Base-by-base conservation (phyloP, 2,888 invertebrate species). In the Cerastoderma edule region DNA sequence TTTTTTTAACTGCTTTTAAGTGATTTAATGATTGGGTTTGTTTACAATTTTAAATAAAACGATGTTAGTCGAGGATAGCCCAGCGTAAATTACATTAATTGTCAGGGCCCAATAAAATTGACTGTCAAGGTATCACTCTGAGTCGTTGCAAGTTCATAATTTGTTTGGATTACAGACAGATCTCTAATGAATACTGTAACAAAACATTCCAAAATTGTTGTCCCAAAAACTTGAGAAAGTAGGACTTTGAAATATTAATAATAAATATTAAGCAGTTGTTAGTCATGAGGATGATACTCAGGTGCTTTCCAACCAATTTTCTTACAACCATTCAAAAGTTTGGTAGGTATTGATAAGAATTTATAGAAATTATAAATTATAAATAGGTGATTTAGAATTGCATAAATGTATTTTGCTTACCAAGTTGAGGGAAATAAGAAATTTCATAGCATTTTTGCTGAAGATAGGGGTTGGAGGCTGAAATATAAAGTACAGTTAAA, bases 391-490 rank as follows among this genome's bases (percentile, higher is more conserved):
- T n/a, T n/a, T n/a, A n/a, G n/a, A 53, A 53, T 22, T n/a, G 53
- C 22, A 53, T n/a, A 53, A 53, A 53, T 3, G n/a, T n/a, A 10
- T 53, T 50, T 16, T n/a, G 19, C 56, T 56, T 32, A 56, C 56
- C 56, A 32, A 56, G 32, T 19, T 56, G 56, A 32, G 56, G 56
- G 32, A 56, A 56, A n/a, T 56, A 56, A 4, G 30, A 28, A 24
- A 56, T 27, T 56, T 56, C 56, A 56, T 56, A 56, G 27, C 28
- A 16, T 19, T 56, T 56, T 56, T n/a, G 28, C n/a, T 32, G 56
- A n/a, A 56, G 2, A 32, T 24, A 56, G 5, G 28, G 56, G 32
- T 32, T 56, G 10, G 28, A 30, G 10, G 22, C 56, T 56, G 56
- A 56, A 50, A 56, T 32, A 32, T 32, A 5, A 50, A 50, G 22